These are phyloP conservation scores for Dicerorhinus sumatrensis DNA, from an alignment of 2,113 vertebrate genomes.

Conservation along the genomic window DNA sequence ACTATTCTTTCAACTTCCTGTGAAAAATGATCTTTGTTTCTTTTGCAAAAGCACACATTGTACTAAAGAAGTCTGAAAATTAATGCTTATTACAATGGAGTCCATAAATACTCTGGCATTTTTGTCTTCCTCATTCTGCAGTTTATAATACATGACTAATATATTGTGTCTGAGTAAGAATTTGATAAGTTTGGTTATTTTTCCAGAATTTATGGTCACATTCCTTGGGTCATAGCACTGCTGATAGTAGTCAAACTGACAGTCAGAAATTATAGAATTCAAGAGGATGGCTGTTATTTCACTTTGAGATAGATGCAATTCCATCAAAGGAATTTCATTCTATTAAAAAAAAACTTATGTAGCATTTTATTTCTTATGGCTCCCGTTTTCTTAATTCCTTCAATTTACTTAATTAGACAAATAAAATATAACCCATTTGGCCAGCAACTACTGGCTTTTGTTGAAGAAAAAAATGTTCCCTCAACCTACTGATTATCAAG, in stretches of 20 bases:
- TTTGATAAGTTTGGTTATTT: conserved; percentile 43
- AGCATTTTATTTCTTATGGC: not conserved
- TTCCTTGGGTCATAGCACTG: conserved; percentile 8
- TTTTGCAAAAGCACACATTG: conserved; percentile 28
- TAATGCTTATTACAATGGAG: not conserved
- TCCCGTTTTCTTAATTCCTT: conserved; percentile 17
- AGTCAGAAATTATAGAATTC: conserved; percentile 62
- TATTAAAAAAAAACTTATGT: not conserved
- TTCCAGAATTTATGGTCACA: conserved; percentile 47
- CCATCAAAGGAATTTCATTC: not conserved
- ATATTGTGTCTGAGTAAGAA: conserved; percentile 46
- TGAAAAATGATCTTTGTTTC: conserved; percentile 43
- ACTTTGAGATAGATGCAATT: not conserved
- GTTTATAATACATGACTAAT: conserved; percentile 59
- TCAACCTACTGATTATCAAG: not conserved
- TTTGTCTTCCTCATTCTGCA: conserved; percentile 52
- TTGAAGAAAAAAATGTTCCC: not conserved
- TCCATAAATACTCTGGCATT: conserved; percentile 27
- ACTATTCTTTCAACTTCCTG: conserved; percentile 27
- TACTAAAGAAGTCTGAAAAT: conserved; percentile 45
- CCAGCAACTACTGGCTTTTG: not conserved
- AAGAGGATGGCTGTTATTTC: conserved; percentile 23
- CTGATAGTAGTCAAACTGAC: not conserved
- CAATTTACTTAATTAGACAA: conserved; percentile 60
- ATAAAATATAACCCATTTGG: conserved; percentile 27